These are phyloP conservation scores for Drosophila grimshawi DNA, from an alignment of 1,140 invertebrate species.

Conservation along the genomic window DNA sequence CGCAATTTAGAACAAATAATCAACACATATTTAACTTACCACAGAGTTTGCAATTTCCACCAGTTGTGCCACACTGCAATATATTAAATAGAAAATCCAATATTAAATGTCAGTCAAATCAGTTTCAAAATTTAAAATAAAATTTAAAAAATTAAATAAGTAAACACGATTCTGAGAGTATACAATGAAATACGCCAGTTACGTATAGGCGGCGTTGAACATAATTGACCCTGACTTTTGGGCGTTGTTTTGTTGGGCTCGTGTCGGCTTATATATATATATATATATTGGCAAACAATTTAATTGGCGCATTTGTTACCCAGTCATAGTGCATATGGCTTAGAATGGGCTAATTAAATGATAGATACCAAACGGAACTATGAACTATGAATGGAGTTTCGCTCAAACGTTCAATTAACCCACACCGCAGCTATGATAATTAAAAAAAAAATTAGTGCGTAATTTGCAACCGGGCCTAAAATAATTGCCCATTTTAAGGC, in stretches of 20 bases:
- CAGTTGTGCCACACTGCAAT: slow-evolving; percentile 41
- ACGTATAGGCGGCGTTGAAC: slow-evolving; percentile 24
- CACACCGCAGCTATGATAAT: not conserved
- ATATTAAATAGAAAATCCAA: slow-evolving; percentile 15
- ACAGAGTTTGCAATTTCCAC: slow-evolving; percentile 43
- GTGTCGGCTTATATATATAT: not conserved
- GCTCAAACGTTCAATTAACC: not conserved
- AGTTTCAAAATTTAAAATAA: slow-evolving; percentile 26
- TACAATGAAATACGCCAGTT: not conserved
- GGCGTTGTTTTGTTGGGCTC: slow-evolving; percentile 3
- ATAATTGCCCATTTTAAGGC: not conserved
- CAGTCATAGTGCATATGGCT: not conserved
- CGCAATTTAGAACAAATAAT: slow-evolving; percentile 6
- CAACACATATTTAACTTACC: slow-evolving; percentile 40
- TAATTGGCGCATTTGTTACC: slow-evolving; percentile 10
- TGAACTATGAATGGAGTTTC: not conserved
- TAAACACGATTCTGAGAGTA: not conserved
- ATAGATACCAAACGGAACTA: not conserved
- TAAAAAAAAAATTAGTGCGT: not conserved
- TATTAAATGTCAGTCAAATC: slow-evolving; percentile 28
- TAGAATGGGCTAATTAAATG: not conserved
- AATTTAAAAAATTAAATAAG: slow-evolving; percentile 20
- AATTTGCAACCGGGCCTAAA: not conserved
- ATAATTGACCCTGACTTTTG: slow-evolving; percentile 33
- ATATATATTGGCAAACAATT: slow-evolving; percentile 19